Base-by-base conservation (phyloP, 2,888 invertebrate genomes). In the Apantesis nais region DNA sequence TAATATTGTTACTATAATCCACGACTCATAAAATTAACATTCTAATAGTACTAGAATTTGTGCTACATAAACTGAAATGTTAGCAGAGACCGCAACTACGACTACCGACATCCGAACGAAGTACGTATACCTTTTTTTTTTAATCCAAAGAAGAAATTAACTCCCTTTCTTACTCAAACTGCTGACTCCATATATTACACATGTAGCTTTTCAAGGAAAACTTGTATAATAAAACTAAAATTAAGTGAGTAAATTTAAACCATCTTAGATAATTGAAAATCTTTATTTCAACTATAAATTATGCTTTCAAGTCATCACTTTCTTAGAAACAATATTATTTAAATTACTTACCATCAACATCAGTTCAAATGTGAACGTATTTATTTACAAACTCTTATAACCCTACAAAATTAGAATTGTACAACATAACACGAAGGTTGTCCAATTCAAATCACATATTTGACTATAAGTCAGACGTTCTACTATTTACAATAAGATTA, bases 221-320 rank as follows among this genome's bases (percentile, higher is more conserved):
- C n/a, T n/a, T n/a, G n/a, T n/a, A n/a, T n/a, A 34, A 34, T 4
- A 34, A 34, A 25, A 55, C 25, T 2, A n/a, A 31, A 16, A 55
- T 0, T 1, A 31, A 3, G 19, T 31, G 22, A 31, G 12, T 16
- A 69, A 81, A 14, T 64, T 29, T 68, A 80, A 73, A 77, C 72
- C 79, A 81, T 71, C 48, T 66, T 74, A 29, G 79, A 74, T 78
- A 83, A 81, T 88, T 85, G 84, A 87, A 87, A 86, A 88, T 86
- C 81, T 94, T 93, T 94, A 94, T 93, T 93, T 90, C 88, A 93
- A 93, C 92, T 89, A 93, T 86, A 89, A 92, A 91, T 90, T 90
- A 92, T 88, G 86, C 83, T 85, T 87, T 86, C 84, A 91, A 88
- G 89, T 90, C 86, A 88, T 76, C 78, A 72, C 73, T 77, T 83